Percentiles rank a stretch among this genome's conserved stretches.
These are phyloP conservation scores for Odontomyia ornata DNA, from an alignment of 2,888 invertebrate genomes.

Conservation along the genomic window DNA sequence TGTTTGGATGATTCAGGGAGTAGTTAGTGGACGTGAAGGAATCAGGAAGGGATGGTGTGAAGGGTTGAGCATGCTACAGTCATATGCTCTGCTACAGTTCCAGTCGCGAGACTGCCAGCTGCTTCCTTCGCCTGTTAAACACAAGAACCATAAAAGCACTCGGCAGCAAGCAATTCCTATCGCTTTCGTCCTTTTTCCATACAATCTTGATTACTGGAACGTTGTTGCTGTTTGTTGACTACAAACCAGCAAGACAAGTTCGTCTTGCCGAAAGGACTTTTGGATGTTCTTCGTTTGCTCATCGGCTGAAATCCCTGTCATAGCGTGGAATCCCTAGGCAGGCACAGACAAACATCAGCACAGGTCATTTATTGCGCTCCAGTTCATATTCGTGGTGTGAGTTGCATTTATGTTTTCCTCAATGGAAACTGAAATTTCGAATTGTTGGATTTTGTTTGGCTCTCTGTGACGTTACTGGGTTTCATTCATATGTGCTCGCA, in stretches of 20 bases:
- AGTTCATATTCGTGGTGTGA: slow-evolving; percentile 11
- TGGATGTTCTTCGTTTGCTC: neutral
- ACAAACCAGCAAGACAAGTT: slow-evolving; percentile 20
- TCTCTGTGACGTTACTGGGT: neutral
- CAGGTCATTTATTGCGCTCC: slow-evolving; percentile 29
- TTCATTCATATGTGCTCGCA: slow-evolving; percentile 1
- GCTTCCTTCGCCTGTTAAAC: slow-evolving; percentile 1
- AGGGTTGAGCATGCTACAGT: slow-evolving; percentile 16
- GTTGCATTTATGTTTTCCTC: neutral
- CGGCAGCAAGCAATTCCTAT: neutral
- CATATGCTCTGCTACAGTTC: too few species aligned
- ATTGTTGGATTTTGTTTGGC: neutral
- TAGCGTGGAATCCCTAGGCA: neutral
- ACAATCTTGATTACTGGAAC: neutral
- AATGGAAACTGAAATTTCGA: neutral
- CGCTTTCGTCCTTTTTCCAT: slow-evolving; percentile 23
- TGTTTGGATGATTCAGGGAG: slow-evolving; percentile 25
- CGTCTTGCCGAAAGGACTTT: slow-evolving; percentile 6
- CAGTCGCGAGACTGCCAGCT: slow-evolving; percentile 23
- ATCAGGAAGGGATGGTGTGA: neutral
- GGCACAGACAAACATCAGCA: neutral
- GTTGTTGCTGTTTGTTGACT: neutral
- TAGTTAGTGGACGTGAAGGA: neutral
- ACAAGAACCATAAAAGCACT: neutral
- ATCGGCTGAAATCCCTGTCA: slow-evolving; percentile 8